These are phyloP conservation scores for Rallus crepitans DNA, from an alignment of 2,797 vertebrate genomes.

Conservation along the genomic window DNA sequence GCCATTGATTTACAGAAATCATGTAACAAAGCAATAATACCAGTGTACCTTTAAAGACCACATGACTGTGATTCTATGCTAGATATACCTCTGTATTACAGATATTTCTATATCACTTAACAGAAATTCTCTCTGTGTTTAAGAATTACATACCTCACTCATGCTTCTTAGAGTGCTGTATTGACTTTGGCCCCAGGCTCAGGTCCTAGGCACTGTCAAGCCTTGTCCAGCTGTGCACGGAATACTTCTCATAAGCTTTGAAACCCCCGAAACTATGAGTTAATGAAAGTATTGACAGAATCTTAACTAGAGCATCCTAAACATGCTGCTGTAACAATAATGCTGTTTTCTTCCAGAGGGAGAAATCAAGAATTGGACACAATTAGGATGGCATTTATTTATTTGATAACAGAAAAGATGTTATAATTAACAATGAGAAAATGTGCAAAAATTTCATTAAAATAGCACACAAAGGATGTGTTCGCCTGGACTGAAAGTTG, in stretches of 20 bases:
- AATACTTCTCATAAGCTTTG: slow-evolving; percentile 9
- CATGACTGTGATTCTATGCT: not conserved
- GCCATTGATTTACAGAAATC: not conserved
- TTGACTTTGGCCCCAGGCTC: slow-evolving; percentile 10
- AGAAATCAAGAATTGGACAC: slow-evolving; percentile 5
- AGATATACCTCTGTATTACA: not conserved
- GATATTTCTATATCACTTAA: not conserved
- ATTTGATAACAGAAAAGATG: not conserved
- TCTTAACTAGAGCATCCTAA: not conserved
- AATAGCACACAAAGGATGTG: slow-evolving; percentile 9
- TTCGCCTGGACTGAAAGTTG: not conserved
- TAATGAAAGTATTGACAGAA: slow-evolving; percentile 51
- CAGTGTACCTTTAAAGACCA: not conserved
- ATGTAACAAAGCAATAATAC: not conserved
- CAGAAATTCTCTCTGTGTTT: not conserved
- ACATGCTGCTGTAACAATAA: not conserved
- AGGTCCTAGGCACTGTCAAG: not conserved
- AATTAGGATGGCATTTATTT: not conserved
- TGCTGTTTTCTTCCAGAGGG: not conserved
- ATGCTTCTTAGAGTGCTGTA: not conserved
- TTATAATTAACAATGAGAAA: slow-evolving; percentile 38
- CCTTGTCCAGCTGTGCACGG: not conserved
- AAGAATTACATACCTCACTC: not conserved
- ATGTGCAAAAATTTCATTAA: slow-evolving; percentile 16
- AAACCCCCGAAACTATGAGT: slow-evolving; percentile 11